Conservation (phyloP, 2,888 invertebrate species). For the Anticlea derivata region DNA sequence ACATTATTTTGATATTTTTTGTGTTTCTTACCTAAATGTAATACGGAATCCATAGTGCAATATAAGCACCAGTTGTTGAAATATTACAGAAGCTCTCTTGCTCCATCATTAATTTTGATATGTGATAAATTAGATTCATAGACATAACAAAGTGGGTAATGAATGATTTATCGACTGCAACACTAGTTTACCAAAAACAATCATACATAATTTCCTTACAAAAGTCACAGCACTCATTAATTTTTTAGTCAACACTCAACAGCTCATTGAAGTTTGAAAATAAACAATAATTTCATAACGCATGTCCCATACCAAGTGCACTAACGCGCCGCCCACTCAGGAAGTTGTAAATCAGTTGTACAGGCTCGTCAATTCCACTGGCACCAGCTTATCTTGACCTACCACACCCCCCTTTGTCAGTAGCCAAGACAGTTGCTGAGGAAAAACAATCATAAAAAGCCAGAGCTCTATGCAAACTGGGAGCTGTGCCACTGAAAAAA, state of each 20-base stretch:
- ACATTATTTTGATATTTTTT: no score
- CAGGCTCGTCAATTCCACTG: conserved; percentile 60
- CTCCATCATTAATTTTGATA: not conserved
- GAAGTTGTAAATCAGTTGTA: conserved; percentile 77
- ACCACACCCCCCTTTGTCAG: conserved; percentile 29
- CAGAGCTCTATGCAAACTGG: conserved; percentile 49
- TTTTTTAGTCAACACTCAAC: conserved; percentile 30
- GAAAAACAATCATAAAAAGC: conserved; percentile 30
- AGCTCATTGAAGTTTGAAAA: conserved; percentile 27
- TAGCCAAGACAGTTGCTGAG: conserved; percentile 19
- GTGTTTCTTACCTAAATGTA: no score
- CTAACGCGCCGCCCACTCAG: conserved; percentile 60
- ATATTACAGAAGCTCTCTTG: no score
- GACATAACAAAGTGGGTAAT: conserved; percentile 14
- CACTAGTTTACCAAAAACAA: conserved; percentile 18
- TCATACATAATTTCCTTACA: conserved; percentile 11
- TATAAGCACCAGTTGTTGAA: no score
- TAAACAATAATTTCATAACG: conserved; percentile 41
- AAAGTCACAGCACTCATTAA: conserved; percentile 21
- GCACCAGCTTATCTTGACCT: conserved; percentile 50
- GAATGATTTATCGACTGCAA: conserved; percentile 18
- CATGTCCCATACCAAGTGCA: conserved; percentile 56
- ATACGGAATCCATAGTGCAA: no score
- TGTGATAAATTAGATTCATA: conserved; percentile 8
- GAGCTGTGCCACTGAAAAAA: conserved; percentile 62